A percentile compares a stretch with the other conserved stretches of the same genome.
Evolutionary conservation across 2,113 vertebrate species (phyloP).

Genomic region (Colossoma macropomum): DNA sequence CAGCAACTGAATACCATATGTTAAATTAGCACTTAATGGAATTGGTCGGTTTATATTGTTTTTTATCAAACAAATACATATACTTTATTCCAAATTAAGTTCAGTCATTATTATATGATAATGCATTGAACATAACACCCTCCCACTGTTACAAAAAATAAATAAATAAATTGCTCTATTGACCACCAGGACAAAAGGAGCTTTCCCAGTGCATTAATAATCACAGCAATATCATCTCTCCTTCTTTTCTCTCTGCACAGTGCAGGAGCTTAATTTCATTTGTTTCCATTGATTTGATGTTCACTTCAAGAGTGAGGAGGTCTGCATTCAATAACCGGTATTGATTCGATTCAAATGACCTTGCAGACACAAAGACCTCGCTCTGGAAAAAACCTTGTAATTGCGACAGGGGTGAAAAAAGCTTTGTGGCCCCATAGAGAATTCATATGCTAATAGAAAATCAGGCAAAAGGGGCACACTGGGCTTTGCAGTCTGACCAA

Average conservation of each 20-base stretch:
- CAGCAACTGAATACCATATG: not conserved
- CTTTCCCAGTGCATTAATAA: constrained; percentile 73
- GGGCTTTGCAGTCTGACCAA: constrained; percentile 8
- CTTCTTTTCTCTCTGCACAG: constrained; percentile 56
- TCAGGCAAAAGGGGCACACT: not conserved
- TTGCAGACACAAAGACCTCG: constrained; percentile 65
- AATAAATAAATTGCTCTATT: not conserved
- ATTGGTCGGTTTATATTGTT: not conserved
- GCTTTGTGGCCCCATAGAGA: not conserved
- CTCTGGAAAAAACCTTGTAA: constrained; percentile 29
- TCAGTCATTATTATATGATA: not conserved
- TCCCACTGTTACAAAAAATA: not conserved
- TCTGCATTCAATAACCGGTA: constrained; percentile 68
- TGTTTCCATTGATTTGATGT: constrained; percentile 76
- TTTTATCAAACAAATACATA: not conserved
- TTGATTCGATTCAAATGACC: constrained; percentile 75
- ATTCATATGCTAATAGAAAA: constrained; percentile 52
- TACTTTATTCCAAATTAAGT: not conserved
- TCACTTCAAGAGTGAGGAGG: constrained; percentile 69
- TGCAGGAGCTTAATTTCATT: constrained; percentile 77
- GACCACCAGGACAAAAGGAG: constrained; percentile 22
- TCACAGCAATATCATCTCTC: constrained; percentile 73
- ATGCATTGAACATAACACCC: not conserved
- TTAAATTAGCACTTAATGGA: not conserved
- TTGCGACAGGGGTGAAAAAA: not conserved